Conservation (phyloP, 2,113 vertebrate genomes). For the Tringa solitaria region DNA sequence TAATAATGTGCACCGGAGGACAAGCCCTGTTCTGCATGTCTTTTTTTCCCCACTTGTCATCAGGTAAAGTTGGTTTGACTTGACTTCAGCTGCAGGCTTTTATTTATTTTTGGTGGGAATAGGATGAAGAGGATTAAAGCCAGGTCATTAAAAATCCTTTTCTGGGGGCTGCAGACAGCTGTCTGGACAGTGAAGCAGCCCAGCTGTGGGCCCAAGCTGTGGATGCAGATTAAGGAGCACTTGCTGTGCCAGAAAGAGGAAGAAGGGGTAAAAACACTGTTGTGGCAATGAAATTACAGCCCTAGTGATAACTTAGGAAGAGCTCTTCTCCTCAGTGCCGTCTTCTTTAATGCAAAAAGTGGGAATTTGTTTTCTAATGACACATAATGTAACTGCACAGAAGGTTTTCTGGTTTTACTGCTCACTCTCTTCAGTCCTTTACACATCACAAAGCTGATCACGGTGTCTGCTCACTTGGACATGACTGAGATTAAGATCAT, state of each 20-base stretch:
- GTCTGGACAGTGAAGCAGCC: not conserved
- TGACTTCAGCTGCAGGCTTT: not conserved
- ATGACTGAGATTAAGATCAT: not conserved
- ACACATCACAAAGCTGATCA: not conserved
- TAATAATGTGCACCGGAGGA: not conserved
- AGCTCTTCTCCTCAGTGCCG: not conserved
- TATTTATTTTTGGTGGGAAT: not conserved
- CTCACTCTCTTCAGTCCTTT: not conserved
- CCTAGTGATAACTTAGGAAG: not conserved
- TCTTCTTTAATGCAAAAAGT: not conserved
- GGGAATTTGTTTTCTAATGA: not conserved
- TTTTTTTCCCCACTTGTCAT: not conserved
- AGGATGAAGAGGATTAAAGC: not conserved
- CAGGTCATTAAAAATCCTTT: not conserved
- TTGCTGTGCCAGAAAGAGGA: not conserved
- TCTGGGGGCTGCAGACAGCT: not conserved
- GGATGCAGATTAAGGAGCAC: not conserved
- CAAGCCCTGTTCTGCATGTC: fast-evolving
- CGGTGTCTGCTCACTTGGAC: not conserved
- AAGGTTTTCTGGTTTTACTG: not conserved
- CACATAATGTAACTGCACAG: not conserved
- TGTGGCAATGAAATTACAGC: not conserved
- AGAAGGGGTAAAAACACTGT: not conserved
- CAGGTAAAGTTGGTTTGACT: not conserved
- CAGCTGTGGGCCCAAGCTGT: not conserved